Base-by-base conservation (phyloP, 1,140 invertebrate species). In the Pseudomyrmex gracilis region DNA sequence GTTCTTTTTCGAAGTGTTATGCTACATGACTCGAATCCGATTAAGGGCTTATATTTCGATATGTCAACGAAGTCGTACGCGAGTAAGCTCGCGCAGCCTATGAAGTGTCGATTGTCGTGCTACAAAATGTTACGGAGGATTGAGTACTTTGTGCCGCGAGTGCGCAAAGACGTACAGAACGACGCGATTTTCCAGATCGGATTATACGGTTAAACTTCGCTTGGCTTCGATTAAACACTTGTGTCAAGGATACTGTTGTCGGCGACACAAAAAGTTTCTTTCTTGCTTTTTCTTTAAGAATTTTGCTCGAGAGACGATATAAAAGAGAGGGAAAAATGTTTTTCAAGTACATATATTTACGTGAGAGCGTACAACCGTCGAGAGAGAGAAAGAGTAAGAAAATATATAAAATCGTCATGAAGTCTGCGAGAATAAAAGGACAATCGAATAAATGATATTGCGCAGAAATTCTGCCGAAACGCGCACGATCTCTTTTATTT, bases 21-120 rank as follows among this genome's bases (percentile, higher is more conserved):
- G 47, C 47, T 64, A 83, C 61, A 76, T 49, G 61, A 22, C 49
- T 73, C 34, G 15, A 83, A 83, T 76, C 60, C 82, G 71, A 83
- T 83, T 83, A 76, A 83, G 51, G 61, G 53, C 51, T 83, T 76
- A 83, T 66, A 80, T 45, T 80, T 80, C 43, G 76, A 80, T 70
- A 78, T 78, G 53, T 80, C 76, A 80, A 71, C 66, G 66, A 80
- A 80, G 76, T 80, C 76, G 45, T 80, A 71, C 47, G 53, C n/a
- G 76, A 15, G 10, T 71, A 80, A 80, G 53, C 76, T 80, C 45
- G 66, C 45, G 66, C 76, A 80, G 45, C 76, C 53, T 80, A 70
- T 71, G 22, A 80, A 80, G 76, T 80, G 76, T 80, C 66, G n/a
- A 47, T 47, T 76, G 63, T 76, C 47, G 43, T 9, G 34, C 20